Evolutionary conservation across 2,113 vertebrate species (phyloP).

Genomic region (Rhodinocichla rosea): DNA sequence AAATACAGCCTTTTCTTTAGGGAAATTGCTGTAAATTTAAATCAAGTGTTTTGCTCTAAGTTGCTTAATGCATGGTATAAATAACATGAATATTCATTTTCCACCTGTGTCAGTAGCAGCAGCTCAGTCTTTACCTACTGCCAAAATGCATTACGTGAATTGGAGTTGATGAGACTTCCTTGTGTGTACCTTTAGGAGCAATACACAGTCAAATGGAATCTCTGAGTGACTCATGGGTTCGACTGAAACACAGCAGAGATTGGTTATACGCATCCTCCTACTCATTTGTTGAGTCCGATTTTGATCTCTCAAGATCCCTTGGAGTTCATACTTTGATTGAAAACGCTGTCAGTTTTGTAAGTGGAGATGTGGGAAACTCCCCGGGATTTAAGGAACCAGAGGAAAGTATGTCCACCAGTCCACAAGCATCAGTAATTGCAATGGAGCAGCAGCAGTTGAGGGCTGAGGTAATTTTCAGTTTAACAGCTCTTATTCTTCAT

Average conservation of each 20-base stretch:
- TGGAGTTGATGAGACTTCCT: constrained; percentile 16
- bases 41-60: constrained; percentile 53
- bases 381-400: constrained; percentile 95
- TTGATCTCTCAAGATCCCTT: constrained; percentile 85
- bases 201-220: constrained; percentile 76
- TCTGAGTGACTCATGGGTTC: constrained; percentile 88
- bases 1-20: constrained; percentile 53
- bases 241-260: constrained; percentile 84
- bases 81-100: constrained; percentile 62
- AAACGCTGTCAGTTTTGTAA: constrained; percentile 93
- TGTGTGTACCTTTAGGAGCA: constrained; percentile 63
- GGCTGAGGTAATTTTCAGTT: constrained; percentile 81
- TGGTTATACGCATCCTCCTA: constrained; percentile 78
- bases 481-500: background rate
- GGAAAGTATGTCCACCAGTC: constrained; percentile 93
- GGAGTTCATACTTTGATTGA: constrained; percentile 90
- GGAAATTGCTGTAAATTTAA: constrained; percentile 57
- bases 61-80: constrained; percentile 72
- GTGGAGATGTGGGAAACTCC: constrained; percentile 87
- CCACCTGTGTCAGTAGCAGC: constrained; percentile 53
- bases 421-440: constrained; percentile 88
- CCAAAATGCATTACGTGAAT: background rate
- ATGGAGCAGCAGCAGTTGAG: constrained; percentile 96
- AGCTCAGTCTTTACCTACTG: background rate
- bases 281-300: constrained; percentile 84